These are phyloP conservation scores for Mormyrops attenuatus DNA, from an alignment of 2,797 vertebrate genomes.

Conservation along the genomic window DNA sequence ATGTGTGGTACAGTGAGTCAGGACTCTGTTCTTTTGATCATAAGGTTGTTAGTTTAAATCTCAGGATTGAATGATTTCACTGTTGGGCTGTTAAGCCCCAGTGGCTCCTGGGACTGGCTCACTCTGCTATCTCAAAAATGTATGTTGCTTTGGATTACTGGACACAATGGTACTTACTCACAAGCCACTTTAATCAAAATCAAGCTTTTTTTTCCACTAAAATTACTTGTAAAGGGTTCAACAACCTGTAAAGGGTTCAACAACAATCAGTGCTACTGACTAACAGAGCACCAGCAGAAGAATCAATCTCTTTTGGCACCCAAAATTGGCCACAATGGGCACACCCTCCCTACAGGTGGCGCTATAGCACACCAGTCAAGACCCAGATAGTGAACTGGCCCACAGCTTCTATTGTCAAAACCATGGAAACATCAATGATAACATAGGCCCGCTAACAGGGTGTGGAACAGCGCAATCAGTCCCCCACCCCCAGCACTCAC, in stretches of 20 bases:
- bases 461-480: constrained; percentile 2
- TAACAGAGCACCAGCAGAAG: not conserved
- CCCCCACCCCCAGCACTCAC: not conserved
- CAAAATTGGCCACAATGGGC: not conserved
- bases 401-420: not conserved
- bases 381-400: not conserved
- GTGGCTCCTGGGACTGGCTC: not conserved
- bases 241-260: not conserved
- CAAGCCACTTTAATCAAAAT: not conserved
- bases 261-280: not conserved
- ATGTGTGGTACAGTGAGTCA: not conserved
- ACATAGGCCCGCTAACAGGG: not conserved
- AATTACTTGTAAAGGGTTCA: not conserved
- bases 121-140: not conserved
- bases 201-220: not conserved
- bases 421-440: not conserved
- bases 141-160: not conserved
- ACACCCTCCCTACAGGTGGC: not conserved
- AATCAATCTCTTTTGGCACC: not conserved
- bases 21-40: not conserved
- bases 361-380: not conserved
- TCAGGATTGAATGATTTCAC: not conserved
- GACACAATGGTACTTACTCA: not conserved
- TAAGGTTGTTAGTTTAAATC: not conserved
- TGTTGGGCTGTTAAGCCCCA: not conserved